Conservation (phyloP, 2,797 vertebrate species). For the Micropoecilia bifurca region DNA sequence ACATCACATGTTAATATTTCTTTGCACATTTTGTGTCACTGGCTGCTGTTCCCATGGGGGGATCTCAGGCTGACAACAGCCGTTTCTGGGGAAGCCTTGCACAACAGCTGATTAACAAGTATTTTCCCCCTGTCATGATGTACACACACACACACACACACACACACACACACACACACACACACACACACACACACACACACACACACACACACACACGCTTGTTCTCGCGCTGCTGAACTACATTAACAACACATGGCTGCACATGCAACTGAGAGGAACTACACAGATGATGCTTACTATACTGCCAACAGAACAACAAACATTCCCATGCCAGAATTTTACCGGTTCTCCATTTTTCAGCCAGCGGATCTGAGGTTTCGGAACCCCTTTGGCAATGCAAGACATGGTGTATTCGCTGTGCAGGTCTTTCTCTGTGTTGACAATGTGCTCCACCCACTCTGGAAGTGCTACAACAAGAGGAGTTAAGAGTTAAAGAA, state of each 20-base stretch:
- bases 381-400: constrained; percentile 89
- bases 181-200: constrained; percentile 45
- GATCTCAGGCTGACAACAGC: constrained; percentile 47
- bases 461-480: constrained; percentile 87
- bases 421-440: constrained; percentile 89
- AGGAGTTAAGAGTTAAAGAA: not conserved
- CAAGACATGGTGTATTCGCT: constrained; percentile 93
- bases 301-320: constrained; percentile 20
- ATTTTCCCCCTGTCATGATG: constrained; percentile 48
- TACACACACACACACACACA: constrained; percentile 40
- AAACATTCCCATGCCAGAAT: constrained; percentile 19
- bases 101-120: constrained; percentile 63
- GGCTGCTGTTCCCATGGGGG: constrained; percentile 52
- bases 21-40: constrained; percentile 43
- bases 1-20: not conserved
- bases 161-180: not conserved
- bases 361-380: constrained; percentile 90
- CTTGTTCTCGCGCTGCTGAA: constrained; percentile 49
- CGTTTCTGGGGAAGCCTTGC: constrained; percentile 51
- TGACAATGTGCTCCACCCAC: constrained; percentile 93
- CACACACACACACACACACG: constrained; percentile 48
- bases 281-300: not conserved
- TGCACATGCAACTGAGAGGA: constrained; percentile 14
- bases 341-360: constrained; percentile 89
- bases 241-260: constrained; percentile 34